Evolutionary conservation across 1,140 invertebrate genomes (phyloP).

Genomic region (Drosophila yakuba): DNA sequence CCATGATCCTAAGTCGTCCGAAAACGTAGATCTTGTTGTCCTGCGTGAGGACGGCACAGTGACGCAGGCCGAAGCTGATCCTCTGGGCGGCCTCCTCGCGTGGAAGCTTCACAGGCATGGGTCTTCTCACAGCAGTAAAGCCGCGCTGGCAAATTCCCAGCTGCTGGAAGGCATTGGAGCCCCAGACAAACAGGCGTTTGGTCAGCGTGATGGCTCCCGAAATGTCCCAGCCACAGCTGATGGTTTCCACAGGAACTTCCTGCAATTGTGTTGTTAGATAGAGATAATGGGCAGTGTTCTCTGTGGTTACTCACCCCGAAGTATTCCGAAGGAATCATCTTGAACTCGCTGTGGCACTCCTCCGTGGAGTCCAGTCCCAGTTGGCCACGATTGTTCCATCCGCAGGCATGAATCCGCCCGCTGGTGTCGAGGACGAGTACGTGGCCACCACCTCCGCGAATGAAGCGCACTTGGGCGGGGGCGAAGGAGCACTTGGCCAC

Average conservation of each 20-base stretch:
- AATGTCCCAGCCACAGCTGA: slow-evolving; percentile 90
- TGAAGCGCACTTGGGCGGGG: slow-evolving; percentile 86
- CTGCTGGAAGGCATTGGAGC: slow-evolving; percentile 91
- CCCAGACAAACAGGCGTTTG: slow-evolving; percentile 90
- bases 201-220: slow-evolving; percentile 88
- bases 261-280: slow-evolving; percentile 21
- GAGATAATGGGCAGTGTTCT: neutral
- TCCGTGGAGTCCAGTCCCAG: slow-evolving; percentile 86
- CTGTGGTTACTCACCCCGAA: slow-evolving; percentile 48
- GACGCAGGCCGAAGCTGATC: slow-evolving; percentile 88
- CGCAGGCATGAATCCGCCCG: slow-evolving; percentile 92
- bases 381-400: slow-evolving; percentile 94
- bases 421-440: slow-evolving; percentile 88
- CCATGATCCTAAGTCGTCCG: slow-evolving; percentile 67
- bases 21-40: slow-evolving; percentile 84
- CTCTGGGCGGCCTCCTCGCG: slow-evolving; percentile 75
- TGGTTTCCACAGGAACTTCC: slow-evolving; percentile 86
- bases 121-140: slow-evolving; percentile 84
- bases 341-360: slow-evolving; percentile 72
- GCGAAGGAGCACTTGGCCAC: slow-evolving; percentile 85
- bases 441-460: slow-evolving; percentile 91
- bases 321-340: slow-evolving; percentile 67
- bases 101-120: slow-evolving; percentile 78
- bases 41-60: slow-evolving; percentile 88
- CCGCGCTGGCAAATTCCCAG: slow-evolving; percentile 87